Evolutionary conservation across 2,113 vertebrate genomes (phyloP).

Genomic region (Seriola dumerili): DNA sequence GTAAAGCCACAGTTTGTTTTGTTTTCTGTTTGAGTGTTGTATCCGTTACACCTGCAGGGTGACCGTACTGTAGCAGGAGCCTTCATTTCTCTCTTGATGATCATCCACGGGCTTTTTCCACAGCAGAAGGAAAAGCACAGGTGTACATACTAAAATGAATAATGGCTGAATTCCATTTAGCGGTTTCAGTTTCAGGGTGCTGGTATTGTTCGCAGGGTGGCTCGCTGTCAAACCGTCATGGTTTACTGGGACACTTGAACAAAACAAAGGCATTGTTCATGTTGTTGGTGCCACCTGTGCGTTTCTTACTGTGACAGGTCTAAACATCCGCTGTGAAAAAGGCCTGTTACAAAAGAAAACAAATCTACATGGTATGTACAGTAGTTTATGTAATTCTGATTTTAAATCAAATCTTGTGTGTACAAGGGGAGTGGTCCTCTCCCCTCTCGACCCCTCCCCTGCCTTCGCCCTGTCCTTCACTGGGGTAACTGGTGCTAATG

Average conservation of each 20-base stretch:
- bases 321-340: neutral
- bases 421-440: conserved; percentile 17
- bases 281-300: neutral
- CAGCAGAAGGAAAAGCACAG: neutral
- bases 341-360: neutral
- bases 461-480: conserved; percentile 82
- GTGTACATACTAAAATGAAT: neutral
- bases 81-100: neutral
- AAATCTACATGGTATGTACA: neutral
- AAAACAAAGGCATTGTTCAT: neutral
- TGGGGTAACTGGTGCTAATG: conserved; percentile 80
- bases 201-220: neutral
- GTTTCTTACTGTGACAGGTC: neutral
- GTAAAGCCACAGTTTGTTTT: too few species aligned
- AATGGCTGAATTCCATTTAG: neutral
- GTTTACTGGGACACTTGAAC: neutral
- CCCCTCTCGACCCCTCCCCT: conserved; percentile 42
- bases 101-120: too few species aligned
- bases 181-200: neutral
- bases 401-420: conserved; percentile 16
- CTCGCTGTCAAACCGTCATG: neutral
- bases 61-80: neutral
- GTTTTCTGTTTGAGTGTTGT: neutral
- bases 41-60: neutral
- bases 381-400: conserved; percentile 9